phyloP scores from a whole-genome alignment of 2,797 vertebrate species.

The Intellagama lesueurii region DNA sequence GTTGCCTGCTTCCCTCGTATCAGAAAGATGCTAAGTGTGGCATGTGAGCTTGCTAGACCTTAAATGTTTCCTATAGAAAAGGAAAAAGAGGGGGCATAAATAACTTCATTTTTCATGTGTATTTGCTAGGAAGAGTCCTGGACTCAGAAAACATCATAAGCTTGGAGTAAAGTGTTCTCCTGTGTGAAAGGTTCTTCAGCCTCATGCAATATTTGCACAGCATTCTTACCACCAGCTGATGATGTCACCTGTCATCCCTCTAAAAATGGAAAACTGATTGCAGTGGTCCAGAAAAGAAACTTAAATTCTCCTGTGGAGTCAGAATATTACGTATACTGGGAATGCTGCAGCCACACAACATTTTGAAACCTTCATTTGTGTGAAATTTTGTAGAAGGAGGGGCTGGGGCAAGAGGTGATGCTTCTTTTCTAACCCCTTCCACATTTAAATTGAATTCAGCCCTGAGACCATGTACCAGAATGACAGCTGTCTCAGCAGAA shows the following conservation, averaged over 20 bases:
- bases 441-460: constrained; percentile 11
- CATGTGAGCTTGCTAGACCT: not conserved
- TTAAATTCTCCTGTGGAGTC: not conserved
- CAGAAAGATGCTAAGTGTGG: not conserved
- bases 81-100: not conserved
- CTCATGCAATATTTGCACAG: not conserved
- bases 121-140: not conserved
- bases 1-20: not conserved
- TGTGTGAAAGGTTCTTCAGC: not conserved
- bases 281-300: not conserved
- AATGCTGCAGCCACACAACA: not conserved
- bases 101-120: not conserved
- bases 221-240: not conserved
- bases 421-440: not conserved
- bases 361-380: constrained; percentile 1
- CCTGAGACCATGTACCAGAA: not conserved
- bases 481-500: constrained; percentile 27
- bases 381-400: not conserved
- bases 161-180: not conserved
- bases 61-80: not conserved
- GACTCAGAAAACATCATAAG: not conserved
- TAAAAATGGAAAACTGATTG: not conserved
- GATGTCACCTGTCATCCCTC: not conserved
- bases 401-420: not conserved
- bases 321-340: no score